Percentiles rank a stretch among this genome's conserved stretches.
These are phyloP conservation scores for Noctua pronuba DNA, from an alignment of 2,888 invertebrate species.

Conservation along the genomic window DNA sequence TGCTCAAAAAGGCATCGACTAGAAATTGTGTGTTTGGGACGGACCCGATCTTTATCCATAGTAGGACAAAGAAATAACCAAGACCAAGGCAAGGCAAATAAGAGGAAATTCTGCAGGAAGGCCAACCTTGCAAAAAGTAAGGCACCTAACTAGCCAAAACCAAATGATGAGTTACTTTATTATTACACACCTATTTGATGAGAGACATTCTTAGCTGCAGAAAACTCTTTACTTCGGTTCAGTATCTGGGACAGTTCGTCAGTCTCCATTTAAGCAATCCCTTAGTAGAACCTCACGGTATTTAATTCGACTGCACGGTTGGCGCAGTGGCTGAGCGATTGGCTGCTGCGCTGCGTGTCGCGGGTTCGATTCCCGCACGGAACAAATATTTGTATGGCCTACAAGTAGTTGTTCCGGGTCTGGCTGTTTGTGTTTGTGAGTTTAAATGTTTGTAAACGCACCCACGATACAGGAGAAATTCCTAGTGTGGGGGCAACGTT, in stretches of 20 bases:
- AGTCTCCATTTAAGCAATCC: background rate
- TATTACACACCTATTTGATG: background rate
- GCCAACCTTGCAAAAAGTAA: background rate
- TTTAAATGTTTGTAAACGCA: no score
- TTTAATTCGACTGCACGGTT: no score
- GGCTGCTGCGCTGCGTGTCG: no score
- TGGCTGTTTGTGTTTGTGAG: no score
- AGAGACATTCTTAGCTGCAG: background rate
- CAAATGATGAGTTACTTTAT: background rate
- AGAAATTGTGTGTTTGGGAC: background rate
- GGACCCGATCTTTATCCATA: background rate
- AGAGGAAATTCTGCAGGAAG: background rate
- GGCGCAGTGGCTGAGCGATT: no score
- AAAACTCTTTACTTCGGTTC: background rate
- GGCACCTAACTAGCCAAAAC: background rate
- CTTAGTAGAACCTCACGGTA: background rate
- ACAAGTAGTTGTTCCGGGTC: no score
- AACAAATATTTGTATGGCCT: no score
- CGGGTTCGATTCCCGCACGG: no score
- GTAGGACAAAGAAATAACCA: background rate
- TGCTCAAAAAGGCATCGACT: background rate
- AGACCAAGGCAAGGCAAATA: background rate
- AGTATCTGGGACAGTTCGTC: background rate
- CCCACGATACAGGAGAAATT: no score
- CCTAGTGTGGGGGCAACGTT: no score